Evolutionary conservation across 1,140 invertebrate genomes (phyloP).

Genomic region (Lanistes nyassanus): DNA sequence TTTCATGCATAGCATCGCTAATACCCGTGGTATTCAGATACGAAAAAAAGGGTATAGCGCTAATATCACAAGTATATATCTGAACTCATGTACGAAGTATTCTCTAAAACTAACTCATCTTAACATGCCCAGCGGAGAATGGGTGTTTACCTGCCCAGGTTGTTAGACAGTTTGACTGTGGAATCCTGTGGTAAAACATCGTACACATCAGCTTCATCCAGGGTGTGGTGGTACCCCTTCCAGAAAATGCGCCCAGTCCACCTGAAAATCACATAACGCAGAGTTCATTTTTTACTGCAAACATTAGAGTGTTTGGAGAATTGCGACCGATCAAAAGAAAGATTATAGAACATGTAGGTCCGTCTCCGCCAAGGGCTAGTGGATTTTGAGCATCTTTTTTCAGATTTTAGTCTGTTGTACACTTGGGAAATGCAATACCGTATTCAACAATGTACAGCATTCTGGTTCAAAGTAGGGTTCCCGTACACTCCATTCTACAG

Average conservation of each 20-base stretch:
- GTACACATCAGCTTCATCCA: slow-evolving; percentile 47
- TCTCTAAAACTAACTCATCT: too few relatives aligned
- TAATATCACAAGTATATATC: too few relatives aligned
- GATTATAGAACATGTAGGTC: neutral
- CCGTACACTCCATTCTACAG: too few relatives aligned
- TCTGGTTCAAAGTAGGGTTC: too few relatives aligned
- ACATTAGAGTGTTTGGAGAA: neutral
- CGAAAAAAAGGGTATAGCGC: too few relatives aligned
- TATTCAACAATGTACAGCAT: neutral
- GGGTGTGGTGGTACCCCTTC: slow-evolving; percentile 44
- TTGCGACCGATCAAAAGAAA: neutral
- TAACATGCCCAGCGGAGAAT: too few relatives aligned
- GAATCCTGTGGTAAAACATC: slow-evolving; percentile 51
- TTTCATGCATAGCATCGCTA: too few relatives aligned
- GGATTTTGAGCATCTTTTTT: neutral
- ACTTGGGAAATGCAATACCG: neutral
- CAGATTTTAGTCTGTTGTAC: neutral
- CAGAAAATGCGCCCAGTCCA: slow-evolving; percentile 46
- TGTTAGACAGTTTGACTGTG: slow-evolving; percentile 44
- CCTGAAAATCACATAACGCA: slow-evolving; percentile 27
- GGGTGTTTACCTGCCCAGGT: slow-evolving; percentile 48
- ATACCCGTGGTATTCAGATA: too few relatives aligned
- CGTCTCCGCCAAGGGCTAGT: neutral
- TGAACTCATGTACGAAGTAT: too few relatives aligned
- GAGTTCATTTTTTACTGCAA: neutral